Evolutionary conservation across 2,113 vertebrate genomes (phyloP).

Genomic region (Gallinago jamesoni): DNA sequence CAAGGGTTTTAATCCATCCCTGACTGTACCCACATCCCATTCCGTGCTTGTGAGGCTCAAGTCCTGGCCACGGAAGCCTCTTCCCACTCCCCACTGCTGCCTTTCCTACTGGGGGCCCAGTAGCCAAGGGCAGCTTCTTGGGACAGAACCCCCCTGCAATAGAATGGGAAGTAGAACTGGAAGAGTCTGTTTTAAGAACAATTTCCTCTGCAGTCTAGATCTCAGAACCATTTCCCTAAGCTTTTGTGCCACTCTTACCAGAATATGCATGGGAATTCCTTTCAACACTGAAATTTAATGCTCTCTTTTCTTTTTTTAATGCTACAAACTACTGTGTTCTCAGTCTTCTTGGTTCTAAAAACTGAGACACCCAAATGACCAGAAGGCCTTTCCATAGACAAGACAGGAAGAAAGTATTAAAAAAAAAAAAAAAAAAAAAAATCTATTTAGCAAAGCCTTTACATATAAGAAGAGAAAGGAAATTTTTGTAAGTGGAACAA

Average conservation of each 20-base stretch:
- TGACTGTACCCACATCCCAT: not conserved
- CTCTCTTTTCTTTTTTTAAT: not conserved
- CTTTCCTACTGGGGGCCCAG: not conserved
- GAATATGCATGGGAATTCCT: not conserved
- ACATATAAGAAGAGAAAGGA: not conserved
- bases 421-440: not conserved
- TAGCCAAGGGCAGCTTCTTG: fast-evolving
- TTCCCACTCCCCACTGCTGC: not conserved
- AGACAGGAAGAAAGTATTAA: not conserved
- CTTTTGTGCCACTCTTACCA: not conserved
- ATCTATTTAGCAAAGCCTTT: not conserved
- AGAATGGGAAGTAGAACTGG: not conserved
- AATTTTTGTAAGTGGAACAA: not conserved
- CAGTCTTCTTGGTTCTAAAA: not conserved
- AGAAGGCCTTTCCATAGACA: not conserved
- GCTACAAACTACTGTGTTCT: not conserved
- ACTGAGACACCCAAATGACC: not conserved
- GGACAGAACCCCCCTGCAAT: fast-evolving
- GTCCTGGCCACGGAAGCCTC: not conserved
- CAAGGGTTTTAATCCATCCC: not conserved
- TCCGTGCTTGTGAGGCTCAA: not conserved
- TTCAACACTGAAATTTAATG: not conserved
- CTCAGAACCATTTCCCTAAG: not conserved
- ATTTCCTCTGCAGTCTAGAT: not conserved
- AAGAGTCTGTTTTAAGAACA: not conserved